These are phyloP conservation scores for Hoplostethus mediterraneus DNA, from an alignment of 2,797 vertebrate species.

Conservation along the genomic window DNA sequence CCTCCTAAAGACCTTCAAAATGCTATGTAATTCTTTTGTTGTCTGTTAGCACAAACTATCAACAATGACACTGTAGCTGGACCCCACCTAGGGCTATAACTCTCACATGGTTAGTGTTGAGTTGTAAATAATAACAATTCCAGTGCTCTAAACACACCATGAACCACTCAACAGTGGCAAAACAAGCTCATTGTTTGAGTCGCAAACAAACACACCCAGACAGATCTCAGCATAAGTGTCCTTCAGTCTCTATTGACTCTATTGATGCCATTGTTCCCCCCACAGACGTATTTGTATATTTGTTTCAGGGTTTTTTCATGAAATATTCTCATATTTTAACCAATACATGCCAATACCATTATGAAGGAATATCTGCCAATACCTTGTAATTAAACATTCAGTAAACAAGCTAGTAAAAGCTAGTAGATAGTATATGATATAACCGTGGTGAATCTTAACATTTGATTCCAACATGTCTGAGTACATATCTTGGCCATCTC, in stretches of 20 bases:
- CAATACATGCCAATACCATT: not conserved
- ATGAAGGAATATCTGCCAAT: not conserved
- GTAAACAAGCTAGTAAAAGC: not conserved
- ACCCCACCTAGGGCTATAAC: constrained; percentile 32
- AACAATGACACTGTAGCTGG: constrained; percentile 25
- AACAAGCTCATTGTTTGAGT: constrained; percentile 40
- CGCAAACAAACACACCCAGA: constrained; percentile 48
- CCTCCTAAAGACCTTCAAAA: constrained; percentile 39
- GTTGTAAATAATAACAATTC: not conserved
- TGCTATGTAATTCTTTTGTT: constrained; percentile 56
- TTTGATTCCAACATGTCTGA: constrained; percentile 36
- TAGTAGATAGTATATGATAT: constrained; percentile 2
- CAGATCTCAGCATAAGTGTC: constrained; percentile 16
- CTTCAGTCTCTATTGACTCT: not conserved
- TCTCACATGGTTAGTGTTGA: not conserved
- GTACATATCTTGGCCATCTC: constrained; percentile 27
- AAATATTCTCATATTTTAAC: not conserved
- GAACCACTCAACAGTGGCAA: constrained; percentile 6
- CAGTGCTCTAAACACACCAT: constrained; percentile 24
- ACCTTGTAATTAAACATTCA: not conserved
- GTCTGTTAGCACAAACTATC: constrained; percentile 34
- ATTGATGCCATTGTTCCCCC: not conserved
- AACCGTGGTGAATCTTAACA: constrained; percentile 13
- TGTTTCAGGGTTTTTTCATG: not conserved
- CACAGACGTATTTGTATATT: not conserved